Conservation (phyloP, 92 coral and sea anemone genomes). For the Parazoanthus atlanticus region DNA sequence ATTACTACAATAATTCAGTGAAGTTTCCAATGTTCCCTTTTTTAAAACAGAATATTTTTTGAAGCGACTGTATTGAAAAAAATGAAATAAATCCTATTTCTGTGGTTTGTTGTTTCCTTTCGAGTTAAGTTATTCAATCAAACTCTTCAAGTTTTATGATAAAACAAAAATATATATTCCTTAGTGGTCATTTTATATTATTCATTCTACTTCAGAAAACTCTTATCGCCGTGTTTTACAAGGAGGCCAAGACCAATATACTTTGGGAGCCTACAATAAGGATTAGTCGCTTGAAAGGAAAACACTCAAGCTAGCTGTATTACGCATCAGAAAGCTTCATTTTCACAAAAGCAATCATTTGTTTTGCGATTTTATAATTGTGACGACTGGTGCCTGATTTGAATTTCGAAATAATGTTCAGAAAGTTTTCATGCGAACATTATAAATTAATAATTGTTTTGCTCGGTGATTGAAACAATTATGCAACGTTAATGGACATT, state of each 20-base stretch:
- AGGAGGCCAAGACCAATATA: neutral
- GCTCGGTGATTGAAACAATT: neutral
- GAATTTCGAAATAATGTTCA: neutral
- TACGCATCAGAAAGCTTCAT: neutral
- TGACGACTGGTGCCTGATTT: neutral
- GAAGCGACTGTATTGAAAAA: neutral
- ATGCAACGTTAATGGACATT: neutral
- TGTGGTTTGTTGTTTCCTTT: too few species aligned
- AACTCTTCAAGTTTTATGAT: too few species aligned
- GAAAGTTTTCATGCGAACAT: neutral
- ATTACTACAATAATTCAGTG: too few species aligned
- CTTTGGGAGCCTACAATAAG: too few species aligned
- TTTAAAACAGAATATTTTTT: too few species aligned
- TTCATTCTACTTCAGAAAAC: neutral
- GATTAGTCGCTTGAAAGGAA: neutral
- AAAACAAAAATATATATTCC: too few species aligned
- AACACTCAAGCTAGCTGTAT: too few species aligned
- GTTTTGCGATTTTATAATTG: neutral
- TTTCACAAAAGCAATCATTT: neutral
- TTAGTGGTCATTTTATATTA: neutral
- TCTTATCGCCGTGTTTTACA: neutral
- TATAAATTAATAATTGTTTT: neutral
- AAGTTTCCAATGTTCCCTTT: neutral
- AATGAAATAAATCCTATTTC: too few species aligned
- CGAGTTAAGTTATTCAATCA: neutral